Evolutionary conservation across 1,140 invertebrate genomes (phyloP), one percentile per base, ranked within the genome.

Genomic region (Tribolium madens): DNA sequence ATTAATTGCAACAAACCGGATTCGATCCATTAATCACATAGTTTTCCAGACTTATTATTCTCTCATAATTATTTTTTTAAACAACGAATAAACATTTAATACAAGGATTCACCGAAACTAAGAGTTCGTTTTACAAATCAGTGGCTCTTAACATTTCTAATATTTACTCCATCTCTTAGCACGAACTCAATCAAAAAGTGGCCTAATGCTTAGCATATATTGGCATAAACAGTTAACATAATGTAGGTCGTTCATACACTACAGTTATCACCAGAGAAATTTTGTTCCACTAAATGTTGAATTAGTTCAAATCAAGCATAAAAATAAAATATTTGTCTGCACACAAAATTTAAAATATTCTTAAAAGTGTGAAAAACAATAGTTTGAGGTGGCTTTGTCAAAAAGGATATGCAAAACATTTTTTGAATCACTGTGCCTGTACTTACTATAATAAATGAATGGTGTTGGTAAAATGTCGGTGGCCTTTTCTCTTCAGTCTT

Each of bases 401-500:
- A 18, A 33, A 64, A 64, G 21, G 4, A 26, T 33, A 33, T 64
- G 57, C 57, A 64, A 4, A 64, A 64, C 57, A 64, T 64, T 64
- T 64, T 64, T 64, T 64, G 57, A 64, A 64, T 31, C 57, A 33
- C 57, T 64, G 57, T 64, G 21, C 26, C n/a, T 31, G 57, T 64
- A 64, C 57, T 64, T 64, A 64, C 57, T 64, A 64, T 33, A 64
- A 64, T 64, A 64, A 42, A 64, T 33, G 57, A 31, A 64, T 64
- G 9, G 57, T 72, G 50, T 26, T 21, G 70, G 70, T 72, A 72
- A 72, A 72, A 72, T 52, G 70, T 52, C 70, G 70, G 70, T 72
- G 46, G 36, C 47, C 70, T 72, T 72, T 72, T 50, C 70, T 72
- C 70, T 72, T 72, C 26, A 72, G 70, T 72, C 70, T 72, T 72